Evolutionary conservation across 2,113 vertebrate genomes (phyloP), one percentile per base, ranked within the genome.

Genomic region (Peromyscus polionotus): DNA sequence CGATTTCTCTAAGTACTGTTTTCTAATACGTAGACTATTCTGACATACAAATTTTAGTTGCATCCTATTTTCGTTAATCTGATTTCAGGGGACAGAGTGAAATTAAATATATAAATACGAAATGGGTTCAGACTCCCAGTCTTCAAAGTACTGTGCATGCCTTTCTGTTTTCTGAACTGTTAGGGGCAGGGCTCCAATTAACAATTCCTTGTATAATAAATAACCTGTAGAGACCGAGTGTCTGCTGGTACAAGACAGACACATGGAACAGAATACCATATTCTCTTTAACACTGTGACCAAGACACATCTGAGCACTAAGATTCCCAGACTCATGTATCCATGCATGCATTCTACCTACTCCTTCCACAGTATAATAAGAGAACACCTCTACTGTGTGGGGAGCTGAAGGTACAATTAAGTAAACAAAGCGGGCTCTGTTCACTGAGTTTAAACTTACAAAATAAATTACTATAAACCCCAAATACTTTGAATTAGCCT

Each of bases 181-280:
- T 95, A 95, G 95, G 20, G 88, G 54, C 86, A 93, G 88, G 91
- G 77, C 85, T 96, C 91, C 77, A 96, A 83, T 93, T 93, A 95
- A 68, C 95, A 97, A 92, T 94, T 92, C 77, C 57, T 90, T 92
- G 45, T 89, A 86, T 61, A 91, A 93, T 92, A 96, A 95, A 92
- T 88, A 97, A 95, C 79, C 88, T 88, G 84, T 92, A 90, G 92
- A 92, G 39, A 88, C 51, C 67, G 63, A 70, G 65, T 93, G 95
- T 95, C 92, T 94, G 57, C 89, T 76, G 89, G 61, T 79, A 95
- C 96, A 95, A 93, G 65, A 51, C 85, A 91, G 65, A 91, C 54
- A 93, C 22, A 81, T 93, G 48, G 81, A 90, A 88, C 51, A 95
- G 51, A 96, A 90, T 87, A 57, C 63, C 51, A 65, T 20, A 72